Evolutionary conservation across 2,113 vertebrate species (phyloP).

Genomic region (Crotophaga sulcirostris): DNA sequence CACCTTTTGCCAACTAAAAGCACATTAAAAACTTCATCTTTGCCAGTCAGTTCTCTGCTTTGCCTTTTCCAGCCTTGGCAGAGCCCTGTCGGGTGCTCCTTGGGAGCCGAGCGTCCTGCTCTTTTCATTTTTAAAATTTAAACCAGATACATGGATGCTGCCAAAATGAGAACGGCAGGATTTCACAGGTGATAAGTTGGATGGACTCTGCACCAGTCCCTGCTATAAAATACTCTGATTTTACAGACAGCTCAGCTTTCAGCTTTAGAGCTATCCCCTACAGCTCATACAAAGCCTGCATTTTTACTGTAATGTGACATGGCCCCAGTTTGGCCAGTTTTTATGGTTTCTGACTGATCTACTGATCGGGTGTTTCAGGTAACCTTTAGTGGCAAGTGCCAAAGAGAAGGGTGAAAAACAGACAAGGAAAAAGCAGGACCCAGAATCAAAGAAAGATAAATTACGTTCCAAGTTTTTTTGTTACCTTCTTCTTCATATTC

Average conservation of each 20-base stretch:
- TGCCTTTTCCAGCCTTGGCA: not conserved
- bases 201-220: not conserved
- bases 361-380: not conserved
- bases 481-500: slow-evolving; percentile 93
- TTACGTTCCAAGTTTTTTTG: slow-evolving; percentile 50
- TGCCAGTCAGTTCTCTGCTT: not conserved
- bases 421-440: slow-evolving; percentile 38
- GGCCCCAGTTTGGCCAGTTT: accelerated
- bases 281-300: not conserved
- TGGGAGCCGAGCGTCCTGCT: not conserved
- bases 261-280: not conserved
- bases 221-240: not conserved
- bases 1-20: slow-evolving; percentile 39
- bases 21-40: slow-evolving; percentile 59
- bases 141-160: not conserved
- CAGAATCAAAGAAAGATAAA: not conserved
- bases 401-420: slow-evolving; percentile 58
- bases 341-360: not conserved
- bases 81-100: not conserved
- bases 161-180: not conserved
- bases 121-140: not conserved
- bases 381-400: slow-evolving; percentile 38
- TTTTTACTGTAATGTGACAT: accelerated
- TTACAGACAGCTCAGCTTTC: not conserved
- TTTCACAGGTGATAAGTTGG: accelerated